Conservation (phyloP, 2,113 vertebrate genomes). For the Microcebus tavaratra region DNA sequence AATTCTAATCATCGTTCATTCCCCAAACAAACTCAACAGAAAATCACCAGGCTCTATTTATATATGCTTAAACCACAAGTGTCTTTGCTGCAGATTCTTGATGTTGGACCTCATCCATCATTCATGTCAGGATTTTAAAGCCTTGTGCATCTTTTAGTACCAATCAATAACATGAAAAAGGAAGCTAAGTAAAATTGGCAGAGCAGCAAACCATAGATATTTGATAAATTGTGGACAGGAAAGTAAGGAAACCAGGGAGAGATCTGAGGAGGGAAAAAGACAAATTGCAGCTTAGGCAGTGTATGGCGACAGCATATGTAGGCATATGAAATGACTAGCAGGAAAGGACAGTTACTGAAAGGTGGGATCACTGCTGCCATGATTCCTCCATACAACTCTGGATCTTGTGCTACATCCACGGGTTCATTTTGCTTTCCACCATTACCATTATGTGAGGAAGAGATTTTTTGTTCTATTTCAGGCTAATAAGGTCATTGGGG, state of each 20-base stretch:
- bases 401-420: neutral
- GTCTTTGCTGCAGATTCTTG: conserved; percentile 31
- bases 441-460: neutral
- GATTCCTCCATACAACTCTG: neutral
- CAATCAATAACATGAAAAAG: conserved; percentile 49
- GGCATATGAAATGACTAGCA: neutral
- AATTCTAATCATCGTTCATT: neutral
- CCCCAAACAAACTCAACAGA: neutral
- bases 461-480: conserved; percentile 20
- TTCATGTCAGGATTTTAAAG: neutral
- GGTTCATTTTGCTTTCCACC: neutral
- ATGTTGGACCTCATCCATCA: neutral
- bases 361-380: neutral
- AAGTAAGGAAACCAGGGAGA: neutral
- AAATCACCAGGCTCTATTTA: conserved; percentile 19
- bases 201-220: neutral
- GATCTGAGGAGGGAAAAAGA: neutral
- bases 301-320: neutral
- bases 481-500: neutral
- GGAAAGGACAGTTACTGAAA: neutral
- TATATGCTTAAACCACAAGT: neutral
- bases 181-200: conserved; percentile 31
- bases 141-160: neutral
- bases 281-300: neutral
- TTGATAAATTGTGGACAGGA: neutral